Evolutionary conservation across 2,797 vertebrate genomes (phyloP), one percentile per base, ranked within the genome.

Genomic region (Ptychobarbus kaznakovi): DNA sequence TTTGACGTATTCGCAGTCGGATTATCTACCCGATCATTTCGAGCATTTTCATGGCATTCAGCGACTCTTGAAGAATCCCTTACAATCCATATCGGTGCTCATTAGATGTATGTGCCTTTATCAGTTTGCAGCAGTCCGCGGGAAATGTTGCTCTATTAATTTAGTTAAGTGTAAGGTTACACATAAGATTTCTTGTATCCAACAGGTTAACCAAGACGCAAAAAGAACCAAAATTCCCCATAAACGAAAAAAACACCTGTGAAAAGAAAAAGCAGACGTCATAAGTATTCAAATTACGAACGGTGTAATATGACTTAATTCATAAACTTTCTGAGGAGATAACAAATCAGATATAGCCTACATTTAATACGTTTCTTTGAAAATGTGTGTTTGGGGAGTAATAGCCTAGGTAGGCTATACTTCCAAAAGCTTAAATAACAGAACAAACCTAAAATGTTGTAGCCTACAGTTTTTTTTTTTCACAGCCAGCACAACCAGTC

Each of bases 21-120:
- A 80, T 76, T 81, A 80, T 77, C 77, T 87, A 84, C 22, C 72
- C 61, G 82, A 80, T 84, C 61, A 81, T 77, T 76, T 61, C 70
- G 58, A 80, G 61, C 35, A 38, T 49, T 79, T 78, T 61, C 61
- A 76, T 32, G 65, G 49, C 75, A 79, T 70, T 79, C 51, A 40
- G 44, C 16, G 68, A 72, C 53, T 51, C 42, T 40, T 73, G 77
- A 74, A 66, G 76, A 73, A 46, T 49, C 68, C 13, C 28, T 80
- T 74, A 80, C 44, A 51, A 80, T 85, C 84, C 84, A 85, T 69
- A 78, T 22, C 38, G 32, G 49, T 73, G 76, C 66, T 35, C 51
- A 20, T 46, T 79, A 79, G 53, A 40, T 28, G 28, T 40, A 40
- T 28, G 28, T 51, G 77, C 44, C 77, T 80, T 85, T 40, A 80